Base-by-base conservation (phyloP, 2,113 vertebrate genomes). In the Tragulus kanchil region DNA sequence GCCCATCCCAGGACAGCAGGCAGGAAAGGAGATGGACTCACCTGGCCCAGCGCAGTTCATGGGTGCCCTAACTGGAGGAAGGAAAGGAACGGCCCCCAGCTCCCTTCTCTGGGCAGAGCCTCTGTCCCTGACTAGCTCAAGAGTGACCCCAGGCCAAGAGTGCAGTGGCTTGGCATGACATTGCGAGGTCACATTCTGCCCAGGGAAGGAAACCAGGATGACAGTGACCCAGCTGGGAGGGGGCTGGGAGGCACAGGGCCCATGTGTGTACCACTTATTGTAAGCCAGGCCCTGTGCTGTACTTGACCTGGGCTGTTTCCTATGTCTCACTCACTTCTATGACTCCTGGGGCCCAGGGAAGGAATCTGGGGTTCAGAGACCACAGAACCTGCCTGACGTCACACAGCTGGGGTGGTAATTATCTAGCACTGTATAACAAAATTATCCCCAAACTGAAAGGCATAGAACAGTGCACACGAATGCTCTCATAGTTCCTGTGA, bases 111-210 rank as follows among this genome's bases (percentile, higher is more conserved):
- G n/a, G 59, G 69, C 54, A 85, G n/a, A 62, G 17, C 75, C 17
- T 81, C 73, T 75, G 61, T 52, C 15, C 12, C 10, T 17, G 15
- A 26, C 31, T 1, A 48, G 13, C 78, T 79, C 2, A 54, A 67
- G n/a, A 14, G 28, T 28, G 42, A 54, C 28, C 54, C 78, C 4
- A 2, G 69, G 50, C 50, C 64, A 59, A 78, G 21, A 31, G 64
- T 52, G 6, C 48, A 28, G 10, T 31, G 42, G 25, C 25, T 87
- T 81, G 42, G 42, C 19, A 42, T 93, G 86, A 65, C 71, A 91
- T 83, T 93, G 82, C 89, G 90, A 97, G 65, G 94, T 91, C 92
- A 89, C 1, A 10, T 4, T 82, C 16, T 3, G 0, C 71, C 79
- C 58, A 14, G 61, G 16, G 52, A 85, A 14, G 85, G 28, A n/a